Evolutionary conservation across 2,113 vertebrate genomes (phyloP).

Genomic region (Phalacrocorax carbo): DNA sequence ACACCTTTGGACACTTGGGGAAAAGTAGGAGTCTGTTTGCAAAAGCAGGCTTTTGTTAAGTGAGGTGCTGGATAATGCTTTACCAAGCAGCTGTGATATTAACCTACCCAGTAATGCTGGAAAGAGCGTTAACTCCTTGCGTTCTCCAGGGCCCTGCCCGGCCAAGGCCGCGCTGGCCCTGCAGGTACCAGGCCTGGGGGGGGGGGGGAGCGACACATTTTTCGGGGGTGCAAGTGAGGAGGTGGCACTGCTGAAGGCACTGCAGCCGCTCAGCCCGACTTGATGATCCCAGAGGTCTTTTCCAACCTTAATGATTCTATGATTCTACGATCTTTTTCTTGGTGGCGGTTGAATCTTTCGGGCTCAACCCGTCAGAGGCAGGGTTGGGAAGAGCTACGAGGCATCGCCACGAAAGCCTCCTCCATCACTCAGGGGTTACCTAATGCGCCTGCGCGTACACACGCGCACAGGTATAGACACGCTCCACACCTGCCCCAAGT

Average conservation of each 20-base stretch:
- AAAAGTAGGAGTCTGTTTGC: conserved; percentile 88
- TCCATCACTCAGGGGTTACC: neutral
- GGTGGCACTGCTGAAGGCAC: conserved; percentile 34
- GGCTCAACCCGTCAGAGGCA: neutral
- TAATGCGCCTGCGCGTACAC: accelerated
- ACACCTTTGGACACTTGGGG: conserved; percentile 94
- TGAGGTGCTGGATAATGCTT: conserved; percentile 87
- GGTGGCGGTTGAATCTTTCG: neutral
- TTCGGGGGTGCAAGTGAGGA: neutral
- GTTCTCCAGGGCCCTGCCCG: neutral
- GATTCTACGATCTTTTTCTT: neutral
- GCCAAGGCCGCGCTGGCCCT: neutral
- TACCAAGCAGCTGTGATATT: conserved; percentile 92
- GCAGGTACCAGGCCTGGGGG: neutral
- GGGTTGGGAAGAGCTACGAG: neutral
- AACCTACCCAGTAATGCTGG: conserved; percentile 82
- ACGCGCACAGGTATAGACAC: accelerated
- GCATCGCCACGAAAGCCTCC: neutral
- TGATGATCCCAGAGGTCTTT: too few species aligned
- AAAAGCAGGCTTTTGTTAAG: conserved; percentile 93
- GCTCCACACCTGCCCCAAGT: accelerated
- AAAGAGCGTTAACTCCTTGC: conserved; percentile 83
- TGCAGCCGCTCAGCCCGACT: conserved; percentile 31
- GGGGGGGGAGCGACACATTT: neutral
- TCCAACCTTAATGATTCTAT: too few species aligned